These are phyloP conservation scores for Mus caroli DNA, from an alignment of 2,797 vertebrate species.

Conservation along the genomic window DNA sequence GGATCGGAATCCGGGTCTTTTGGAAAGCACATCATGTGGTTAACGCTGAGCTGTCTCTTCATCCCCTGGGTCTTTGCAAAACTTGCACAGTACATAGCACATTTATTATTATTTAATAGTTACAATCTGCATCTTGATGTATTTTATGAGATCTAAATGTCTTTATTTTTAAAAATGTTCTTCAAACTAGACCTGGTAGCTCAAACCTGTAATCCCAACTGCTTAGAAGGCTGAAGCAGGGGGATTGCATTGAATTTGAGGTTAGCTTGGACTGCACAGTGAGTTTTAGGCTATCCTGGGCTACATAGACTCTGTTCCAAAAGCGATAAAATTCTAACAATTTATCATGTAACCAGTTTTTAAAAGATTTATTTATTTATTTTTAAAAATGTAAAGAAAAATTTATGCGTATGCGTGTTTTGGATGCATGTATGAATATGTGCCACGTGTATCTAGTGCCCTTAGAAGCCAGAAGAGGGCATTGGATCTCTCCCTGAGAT, in stretches of 20 bases:
- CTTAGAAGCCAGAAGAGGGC: not conserved
- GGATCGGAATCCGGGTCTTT: not conserved
- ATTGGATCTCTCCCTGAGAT: not conserved
- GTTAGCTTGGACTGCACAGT: not conserved
- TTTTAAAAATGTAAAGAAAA: not conserved
- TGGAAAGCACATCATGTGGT: not conserved
- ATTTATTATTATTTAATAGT: conserved; percentile 32
- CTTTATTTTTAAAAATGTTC: conserved; percentile 44
- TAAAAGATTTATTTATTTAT: not conserved
- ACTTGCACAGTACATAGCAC: not conserved
- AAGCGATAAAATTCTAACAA: not conserved
- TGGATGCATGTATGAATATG: not conserved
- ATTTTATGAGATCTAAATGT: not conserved
- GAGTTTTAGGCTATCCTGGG: not conserved
- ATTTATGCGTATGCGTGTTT: not conserved
- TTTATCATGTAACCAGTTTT: not conserved
- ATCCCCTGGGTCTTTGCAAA: not conserved
- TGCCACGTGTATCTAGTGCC: no score
- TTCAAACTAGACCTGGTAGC: not conserved
- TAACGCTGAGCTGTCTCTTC: not conserved
- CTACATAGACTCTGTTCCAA: not conserved
- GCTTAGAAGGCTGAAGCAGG: not conserved
- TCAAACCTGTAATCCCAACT: not conserved
- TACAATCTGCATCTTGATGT: conserved; percentile 3
- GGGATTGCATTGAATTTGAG: not conserved